These are phyloP conservation scores for Lysandra bellargus DNA, from an alignment of 2,888 invertebrate genomes.

Conservation along the genomic window DNA sequence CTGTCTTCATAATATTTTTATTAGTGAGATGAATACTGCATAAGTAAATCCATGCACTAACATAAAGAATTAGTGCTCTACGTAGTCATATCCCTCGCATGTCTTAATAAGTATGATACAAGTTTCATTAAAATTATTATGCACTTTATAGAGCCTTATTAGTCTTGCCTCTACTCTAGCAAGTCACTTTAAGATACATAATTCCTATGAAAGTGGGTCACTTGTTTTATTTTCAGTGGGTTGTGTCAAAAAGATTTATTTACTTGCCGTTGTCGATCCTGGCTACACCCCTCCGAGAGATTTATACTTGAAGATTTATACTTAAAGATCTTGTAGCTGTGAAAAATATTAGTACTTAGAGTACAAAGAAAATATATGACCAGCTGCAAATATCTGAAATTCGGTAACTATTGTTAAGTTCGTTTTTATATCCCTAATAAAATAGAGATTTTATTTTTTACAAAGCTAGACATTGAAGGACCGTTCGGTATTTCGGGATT, in stretches of 20 bases:
- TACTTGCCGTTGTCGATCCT: conserved; percentile 23
- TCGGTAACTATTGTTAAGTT: background rate
- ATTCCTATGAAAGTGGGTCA: conserved; percentile 13
- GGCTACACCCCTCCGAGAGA: conserved; percentile 3
- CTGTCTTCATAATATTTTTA: too few relatives aligned
- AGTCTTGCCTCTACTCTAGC: background rate
- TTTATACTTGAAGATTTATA: conserved; percentile 16
- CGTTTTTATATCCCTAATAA: background rate
- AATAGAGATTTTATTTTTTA: background rate
- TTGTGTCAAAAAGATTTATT: conserved; percentile 23
- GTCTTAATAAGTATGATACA: background rate
- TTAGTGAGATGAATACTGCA: too few relatives aligned
- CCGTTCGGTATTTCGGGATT: background rate
- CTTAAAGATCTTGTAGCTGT: background rate
- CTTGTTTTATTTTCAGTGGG: conserved; percentile 21
- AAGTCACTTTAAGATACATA: conserved; percentile 17
- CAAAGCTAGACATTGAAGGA: background rate
- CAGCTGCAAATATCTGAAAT: background rate
- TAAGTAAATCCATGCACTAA: too few relatives aligned
- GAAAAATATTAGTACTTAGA: conserved; percentile 2
- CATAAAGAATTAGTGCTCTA: too few relatives aligned
- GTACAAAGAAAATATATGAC: background rate
- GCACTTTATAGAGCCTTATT: background rate
- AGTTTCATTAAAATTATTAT: background rate
- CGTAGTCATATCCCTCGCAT: background rate